A percentile compares a stretch with the other conserved stretches of the same genome.
Evolutionary conservation across 2,888 invertebrate species (phyloP).

Genomic region (Clitarchus hookeri): DNA sequence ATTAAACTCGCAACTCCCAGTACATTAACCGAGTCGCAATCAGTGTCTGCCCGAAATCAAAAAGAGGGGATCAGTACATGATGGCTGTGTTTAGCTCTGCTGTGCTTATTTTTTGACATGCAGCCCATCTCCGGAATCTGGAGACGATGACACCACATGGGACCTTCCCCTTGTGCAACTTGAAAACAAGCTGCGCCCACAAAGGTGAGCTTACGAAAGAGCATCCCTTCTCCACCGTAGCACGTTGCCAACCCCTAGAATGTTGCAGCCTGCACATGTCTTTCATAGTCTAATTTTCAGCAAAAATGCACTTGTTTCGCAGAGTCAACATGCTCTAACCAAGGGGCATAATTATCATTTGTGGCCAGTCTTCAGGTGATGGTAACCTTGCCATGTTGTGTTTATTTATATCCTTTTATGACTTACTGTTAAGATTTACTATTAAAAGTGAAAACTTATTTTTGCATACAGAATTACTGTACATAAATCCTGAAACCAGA

Average conservation of each 20-base stretch:
- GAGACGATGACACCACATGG: constrained; percentile 44
- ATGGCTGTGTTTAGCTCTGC: not conserved
- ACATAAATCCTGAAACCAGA: too few species aligned
- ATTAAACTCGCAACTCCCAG: not conserved
- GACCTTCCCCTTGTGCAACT: constrained; percentile 44
- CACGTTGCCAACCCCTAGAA: not conserved
- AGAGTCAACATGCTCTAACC: too few species aligned
- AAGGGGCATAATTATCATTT: too few species aligned
- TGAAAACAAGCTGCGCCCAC: constrained; percentile 38
- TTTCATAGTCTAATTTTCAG: not conserved
- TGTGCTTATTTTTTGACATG: constrained; percentile 15
- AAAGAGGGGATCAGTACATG: not conserved
- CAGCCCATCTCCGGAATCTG: constrained; percentile 39
- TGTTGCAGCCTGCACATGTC: not conserved
- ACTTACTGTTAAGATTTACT: too few species aligned
- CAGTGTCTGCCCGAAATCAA: not conserved
- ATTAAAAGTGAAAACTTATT: too few species aligned
- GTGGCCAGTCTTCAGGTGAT: too few species aligned
- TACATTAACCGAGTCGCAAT: not conserved
- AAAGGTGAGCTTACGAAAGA: constrained; percentile 33
- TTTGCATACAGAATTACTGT: too few species aligned
- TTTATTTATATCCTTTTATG: too few species aligned
- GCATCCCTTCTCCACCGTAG: not conserved
- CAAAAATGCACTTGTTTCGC: not conserved
- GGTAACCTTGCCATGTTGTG: too few species aligned